Conservation (phyloP, 2,113 vertebrate genomes). For the Poecile atricapillus region DNA sequence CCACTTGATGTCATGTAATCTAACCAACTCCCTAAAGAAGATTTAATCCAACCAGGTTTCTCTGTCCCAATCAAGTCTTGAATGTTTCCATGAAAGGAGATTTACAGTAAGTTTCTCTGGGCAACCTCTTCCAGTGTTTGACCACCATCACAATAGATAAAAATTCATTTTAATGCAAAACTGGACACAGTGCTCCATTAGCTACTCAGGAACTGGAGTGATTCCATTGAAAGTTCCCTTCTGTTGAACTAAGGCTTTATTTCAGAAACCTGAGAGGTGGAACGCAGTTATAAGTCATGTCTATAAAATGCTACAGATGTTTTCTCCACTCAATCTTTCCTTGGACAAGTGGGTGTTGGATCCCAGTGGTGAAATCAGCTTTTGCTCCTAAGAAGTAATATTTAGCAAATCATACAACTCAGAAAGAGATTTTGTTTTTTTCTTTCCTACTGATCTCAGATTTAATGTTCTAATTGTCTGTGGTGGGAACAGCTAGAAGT, state of each 20-base stretch:
- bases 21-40: not conserved
- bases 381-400: not conserved
- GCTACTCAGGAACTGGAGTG: not conserved
- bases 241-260: not conserved
- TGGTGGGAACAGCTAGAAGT: not conserved
- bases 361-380: not conserved
- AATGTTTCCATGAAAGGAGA: not conserved
- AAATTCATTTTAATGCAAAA: not conserved
- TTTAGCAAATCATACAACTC: not conserved
- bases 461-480: not conserved
- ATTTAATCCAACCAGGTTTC: not conserved
- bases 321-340: not conserved
- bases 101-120: not conserved
- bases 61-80: not conserved
- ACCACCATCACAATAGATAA: not conserved
- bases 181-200: not conserved
- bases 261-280: not conserved
- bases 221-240: not conserved
- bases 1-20: not conserved
- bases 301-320: not conserved
- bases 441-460: not conserved
- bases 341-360: not conserved
- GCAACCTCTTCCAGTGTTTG: not conserved
- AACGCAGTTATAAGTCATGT: not conserved
- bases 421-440: not conserved